phyloP scores from a whole-genome alignment of 37 sponge, comb jelly and placozoan genomes.

The Mnemiopsis leidyi region DNA sequence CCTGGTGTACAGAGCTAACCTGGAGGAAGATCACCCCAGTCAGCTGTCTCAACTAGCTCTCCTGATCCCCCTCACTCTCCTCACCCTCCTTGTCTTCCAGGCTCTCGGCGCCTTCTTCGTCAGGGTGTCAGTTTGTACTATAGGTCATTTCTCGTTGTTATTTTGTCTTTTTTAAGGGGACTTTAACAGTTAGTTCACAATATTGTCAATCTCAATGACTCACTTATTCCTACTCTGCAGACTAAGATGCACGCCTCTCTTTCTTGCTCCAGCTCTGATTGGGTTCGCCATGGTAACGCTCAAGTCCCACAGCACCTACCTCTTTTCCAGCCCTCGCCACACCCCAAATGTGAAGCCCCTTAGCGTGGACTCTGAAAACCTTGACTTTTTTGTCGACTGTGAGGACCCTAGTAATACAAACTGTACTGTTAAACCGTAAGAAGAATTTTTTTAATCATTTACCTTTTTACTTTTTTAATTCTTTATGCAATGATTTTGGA shows the following conservation, averaged over 20 bases:
- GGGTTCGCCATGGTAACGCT: neutral
- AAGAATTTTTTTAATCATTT: neutral
- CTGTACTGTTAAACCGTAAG: neutral
- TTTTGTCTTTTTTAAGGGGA: neutral
- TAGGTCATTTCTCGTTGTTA: neutral
- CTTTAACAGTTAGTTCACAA: neutral
- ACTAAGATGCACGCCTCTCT: neutral
- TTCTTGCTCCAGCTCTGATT: conserved; percentile 2
- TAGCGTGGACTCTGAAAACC: neutral
- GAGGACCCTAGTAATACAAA: neutral
- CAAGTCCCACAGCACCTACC: neutral
- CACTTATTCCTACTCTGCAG: neutral
- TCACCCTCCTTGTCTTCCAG: neutral
- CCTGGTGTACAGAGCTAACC: neutral
- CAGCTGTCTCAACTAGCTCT: neutral
- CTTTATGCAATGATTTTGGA: neutral
- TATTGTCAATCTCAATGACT: too few relatives aligned
- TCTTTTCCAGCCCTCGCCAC: neutral
- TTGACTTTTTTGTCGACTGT: neutral
- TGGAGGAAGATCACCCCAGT: neutral
- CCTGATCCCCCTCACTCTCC: neutral
- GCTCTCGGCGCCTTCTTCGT: conserved; percentile 10
- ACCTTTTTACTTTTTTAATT: neutral
- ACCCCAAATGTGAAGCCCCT: neutral
- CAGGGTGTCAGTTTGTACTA: neutral